A percentile compares a stretch with the other conserved stretches of the same genome.
These are phyloP conservation scores for Drosophila koepferae DNA, from an alignment of 2,888 invertebrate genomes.

Conservation along the genomic window DNA sequence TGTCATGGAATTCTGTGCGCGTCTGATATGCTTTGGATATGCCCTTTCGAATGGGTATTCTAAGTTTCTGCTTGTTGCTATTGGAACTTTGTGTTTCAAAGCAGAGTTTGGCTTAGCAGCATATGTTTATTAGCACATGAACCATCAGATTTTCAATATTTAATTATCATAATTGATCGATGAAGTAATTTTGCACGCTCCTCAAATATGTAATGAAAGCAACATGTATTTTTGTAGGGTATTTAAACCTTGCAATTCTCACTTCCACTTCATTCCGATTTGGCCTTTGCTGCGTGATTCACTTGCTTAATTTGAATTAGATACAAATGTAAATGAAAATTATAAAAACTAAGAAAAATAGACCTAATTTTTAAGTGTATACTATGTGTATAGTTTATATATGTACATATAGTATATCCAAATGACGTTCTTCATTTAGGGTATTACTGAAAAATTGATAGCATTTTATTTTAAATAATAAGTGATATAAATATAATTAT, in stretches of 20 bases:
- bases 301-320: constrained; percentile 1
- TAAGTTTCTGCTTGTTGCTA: background rate
- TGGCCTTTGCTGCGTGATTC: background rate
- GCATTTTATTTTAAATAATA: too few species aligned
- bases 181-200: background rate
- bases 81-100: background rate
- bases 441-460: too few species aligned
- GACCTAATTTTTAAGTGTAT: background rate
- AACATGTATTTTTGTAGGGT: background rate
- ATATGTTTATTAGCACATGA: too few species aligned
- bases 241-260: background rate
- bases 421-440: too few species aligned
- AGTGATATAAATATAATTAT: too few species aligned
- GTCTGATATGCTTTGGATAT: constrained; percentile 12
- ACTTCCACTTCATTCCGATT: background rate
- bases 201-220: background rate
- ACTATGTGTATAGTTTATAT: too few species aligned
- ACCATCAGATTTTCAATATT: too few species aligned
- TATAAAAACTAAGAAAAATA: background rate
- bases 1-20: constrained; percentile 36
- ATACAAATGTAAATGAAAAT: background rate
- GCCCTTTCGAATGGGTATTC: background rate
- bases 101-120: background rate
- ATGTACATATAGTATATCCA: too few species aligned
- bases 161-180: background rate